Evolutionary conservation across 2,797 vertebrate species (phyloP).

Genomic region (Hafferia zeledoni): DNA sequence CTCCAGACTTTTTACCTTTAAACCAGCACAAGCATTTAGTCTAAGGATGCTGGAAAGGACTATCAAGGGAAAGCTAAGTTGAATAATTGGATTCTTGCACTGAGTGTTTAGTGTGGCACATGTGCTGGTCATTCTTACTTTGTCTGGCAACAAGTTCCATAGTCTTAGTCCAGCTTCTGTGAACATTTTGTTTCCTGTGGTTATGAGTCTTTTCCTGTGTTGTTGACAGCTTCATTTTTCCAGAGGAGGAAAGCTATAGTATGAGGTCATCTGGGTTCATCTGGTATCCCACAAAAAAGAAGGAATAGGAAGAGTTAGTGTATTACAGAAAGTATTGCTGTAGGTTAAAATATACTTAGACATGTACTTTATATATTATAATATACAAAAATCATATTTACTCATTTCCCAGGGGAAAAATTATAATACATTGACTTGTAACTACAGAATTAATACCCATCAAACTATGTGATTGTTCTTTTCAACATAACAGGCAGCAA

Average conservation of each 20-base stretch:
- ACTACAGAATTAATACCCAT: not conserved
- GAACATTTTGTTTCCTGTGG: constrained; percentile 38
- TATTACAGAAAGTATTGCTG: not conserved
- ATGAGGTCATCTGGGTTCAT: constrained; percentile 42
- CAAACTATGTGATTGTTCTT: not conserved
- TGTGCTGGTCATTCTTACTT: constrained; percentile 44
- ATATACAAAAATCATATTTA: not conserved
- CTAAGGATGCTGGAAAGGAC: not conserved
- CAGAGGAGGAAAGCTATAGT: not conserved
- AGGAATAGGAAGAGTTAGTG: not conserved
- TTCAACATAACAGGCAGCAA: not conserved
- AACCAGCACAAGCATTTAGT: not conserved
- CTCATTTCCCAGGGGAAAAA: not conserved
- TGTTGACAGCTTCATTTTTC: constrained; percentile 55
- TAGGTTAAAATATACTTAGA: not conserved
- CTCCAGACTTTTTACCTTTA: too few relatives aligned
- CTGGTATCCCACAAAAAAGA: not conserved
- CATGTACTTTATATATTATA: not conserved
- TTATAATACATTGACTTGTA: not conserved
- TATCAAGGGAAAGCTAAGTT: not conserved
- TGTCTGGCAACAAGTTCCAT: constrained; percentile 6
- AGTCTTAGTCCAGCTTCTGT: not conserved
- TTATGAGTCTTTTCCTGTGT: not conserved
- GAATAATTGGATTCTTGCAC: not conserved
- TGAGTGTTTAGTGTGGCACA: constrained; percentile 4